A percentile compares a stretch with the other conserved stretches of the same genome.
Conservation (phyloP, 2,888 invertebrate genomes). For the Pantelozetes paolii region DNA sequence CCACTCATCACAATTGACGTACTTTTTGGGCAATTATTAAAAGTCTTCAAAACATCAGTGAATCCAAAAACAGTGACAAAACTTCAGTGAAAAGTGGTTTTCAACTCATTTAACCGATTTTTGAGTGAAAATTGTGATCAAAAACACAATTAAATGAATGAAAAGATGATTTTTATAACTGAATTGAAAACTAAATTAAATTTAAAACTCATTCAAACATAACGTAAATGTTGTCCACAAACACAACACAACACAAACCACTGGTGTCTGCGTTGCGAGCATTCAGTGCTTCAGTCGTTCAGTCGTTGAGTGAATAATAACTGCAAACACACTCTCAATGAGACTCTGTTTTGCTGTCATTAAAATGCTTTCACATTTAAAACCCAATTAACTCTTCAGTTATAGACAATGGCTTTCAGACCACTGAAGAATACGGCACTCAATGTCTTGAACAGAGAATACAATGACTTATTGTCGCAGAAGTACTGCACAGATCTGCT, state of each 20-base stretch:
- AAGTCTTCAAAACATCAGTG: no score
- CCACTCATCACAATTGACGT: no score
- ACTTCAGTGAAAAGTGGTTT: no score
- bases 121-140: no score
- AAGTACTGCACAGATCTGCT: constrained; percentile 14
- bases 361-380: constrained; percentile 1
- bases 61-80: no score
- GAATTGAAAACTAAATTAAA: no score
- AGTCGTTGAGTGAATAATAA: no score
- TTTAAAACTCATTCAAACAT: not conserved
- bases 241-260: not conserved
- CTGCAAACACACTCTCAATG: not conserved
- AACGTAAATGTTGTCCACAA: not conserved
- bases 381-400: not conserved
- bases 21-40: no score
- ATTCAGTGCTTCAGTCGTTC: not conserved
- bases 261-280: not conserved
- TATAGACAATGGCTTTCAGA: constrained; percentile 14
- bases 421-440: not conserved
- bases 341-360: constrained; percentile 1
- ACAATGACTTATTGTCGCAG: not conserved
- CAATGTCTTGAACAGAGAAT: constrained; percentile 16
- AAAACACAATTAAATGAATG: no score
- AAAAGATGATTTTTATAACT: no score
- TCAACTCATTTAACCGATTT: no score